Conservation (phyloP, 2,113 vertebrate species). For the Urocitellus parryii region DNA sequence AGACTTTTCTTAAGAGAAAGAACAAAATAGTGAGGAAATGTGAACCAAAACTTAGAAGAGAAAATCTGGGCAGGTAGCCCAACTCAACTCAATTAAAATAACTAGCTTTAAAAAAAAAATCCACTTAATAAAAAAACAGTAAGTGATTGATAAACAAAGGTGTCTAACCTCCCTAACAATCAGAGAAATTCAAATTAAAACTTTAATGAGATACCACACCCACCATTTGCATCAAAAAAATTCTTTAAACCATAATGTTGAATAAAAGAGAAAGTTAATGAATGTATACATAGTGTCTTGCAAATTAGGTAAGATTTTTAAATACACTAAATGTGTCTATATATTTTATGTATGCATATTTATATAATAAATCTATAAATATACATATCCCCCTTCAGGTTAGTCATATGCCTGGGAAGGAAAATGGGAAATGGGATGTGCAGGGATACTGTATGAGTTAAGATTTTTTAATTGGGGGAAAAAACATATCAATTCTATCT, state of each 20-base stretch:
- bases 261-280: not conserved
- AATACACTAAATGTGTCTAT: not conserved
- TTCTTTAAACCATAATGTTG: not conserved
- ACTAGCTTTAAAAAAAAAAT: not conserved
- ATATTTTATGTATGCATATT: not conserved
- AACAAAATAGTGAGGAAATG: not conserved
- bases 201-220: not conserved
- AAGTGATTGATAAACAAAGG: not conserved
- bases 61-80: not conserved
- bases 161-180: not conserved
- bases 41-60: not conserved
- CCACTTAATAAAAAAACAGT: not conserved
- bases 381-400: not conserved
- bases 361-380: not conserved
- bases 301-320: not conserved
- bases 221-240: not conserved
- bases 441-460: not conserved
- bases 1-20: not conserved
- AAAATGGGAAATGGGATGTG: not conserved
- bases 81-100: not conserved
- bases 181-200: not conserved
- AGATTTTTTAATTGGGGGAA: not conserved
- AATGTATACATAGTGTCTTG: not conserved
- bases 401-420: not conserved
- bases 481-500: not conserved